Evolutionary conservation across 2,113 vertebrate species (phyloP).

Genomic region (Oceanodroma tethys): DNA sequence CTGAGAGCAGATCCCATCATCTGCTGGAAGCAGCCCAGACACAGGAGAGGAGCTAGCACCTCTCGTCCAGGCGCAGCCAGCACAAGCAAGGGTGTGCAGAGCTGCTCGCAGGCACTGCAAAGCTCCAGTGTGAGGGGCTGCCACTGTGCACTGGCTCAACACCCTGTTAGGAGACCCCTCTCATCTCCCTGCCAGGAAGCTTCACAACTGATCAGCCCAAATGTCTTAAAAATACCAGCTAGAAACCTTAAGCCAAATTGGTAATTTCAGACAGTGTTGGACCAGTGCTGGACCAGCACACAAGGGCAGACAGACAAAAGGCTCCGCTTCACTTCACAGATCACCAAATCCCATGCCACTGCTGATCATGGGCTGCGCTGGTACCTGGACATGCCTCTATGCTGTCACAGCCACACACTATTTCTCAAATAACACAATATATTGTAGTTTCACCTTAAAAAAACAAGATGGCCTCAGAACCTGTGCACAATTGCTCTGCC

Average conservation of each 20-base stretch:
- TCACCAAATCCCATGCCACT: not conserved
- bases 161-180: not conserved
- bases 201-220: not conserved
- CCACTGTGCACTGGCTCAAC: not conserved
- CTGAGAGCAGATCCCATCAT: not conserved
- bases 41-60: not conserved
- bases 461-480: not conserved
- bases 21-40: not conserved
- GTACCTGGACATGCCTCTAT: not conserved
- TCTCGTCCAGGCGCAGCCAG: accelerated
- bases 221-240: not conserved
- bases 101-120: not conserved
- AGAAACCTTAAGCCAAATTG: not conserved
- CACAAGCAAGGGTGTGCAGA: not conserved
- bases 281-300: too few species aligned
- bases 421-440: not conserved
- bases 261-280: not conserved
- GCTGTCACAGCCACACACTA: not conserved
- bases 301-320: not conserved
- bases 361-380: not conserved
- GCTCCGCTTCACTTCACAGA: not conserved
- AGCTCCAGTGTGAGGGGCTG: accelerated
- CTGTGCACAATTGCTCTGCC: not conserved
- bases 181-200: not conserved
- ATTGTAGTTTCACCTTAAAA: not conserved